These are phyloP conservation scores for Sarcophaga carnaria DNA, from an alignment of 2,888 invertebrate genomes.

Conservation along the genomic window DNA sequence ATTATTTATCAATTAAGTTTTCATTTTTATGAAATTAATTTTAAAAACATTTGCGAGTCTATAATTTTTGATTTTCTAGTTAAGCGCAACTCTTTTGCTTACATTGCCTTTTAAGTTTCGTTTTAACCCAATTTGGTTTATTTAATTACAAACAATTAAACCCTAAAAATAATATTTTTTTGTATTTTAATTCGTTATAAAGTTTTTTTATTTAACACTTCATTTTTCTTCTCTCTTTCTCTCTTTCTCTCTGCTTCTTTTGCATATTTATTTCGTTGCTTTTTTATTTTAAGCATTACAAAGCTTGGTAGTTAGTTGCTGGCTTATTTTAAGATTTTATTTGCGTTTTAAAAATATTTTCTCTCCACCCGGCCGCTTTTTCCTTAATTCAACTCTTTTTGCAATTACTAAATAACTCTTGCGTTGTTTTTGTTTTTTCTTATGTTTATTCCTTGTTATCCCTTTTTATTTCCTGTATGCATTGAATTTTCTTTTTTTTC, in stretches of 20 bases:
- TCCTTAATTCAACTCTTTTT: neutral
- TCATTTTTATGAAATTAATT: too few species aligned
- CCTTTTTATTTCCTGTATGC: conserved; percentile 33
- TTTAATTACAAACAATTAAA: neutral
- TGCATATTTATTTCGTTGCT: neutral
- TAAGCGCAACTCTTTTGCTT: neutral
- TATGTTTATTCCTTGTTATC: neutral
- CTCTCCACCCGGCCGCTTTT: too few species aligned
- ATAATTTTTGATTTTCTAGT: neutral
- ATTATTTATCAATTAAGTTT: too few species aligned
- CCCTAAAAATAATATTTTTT: neutral
- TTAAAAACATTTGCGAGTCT: too few species aligned
- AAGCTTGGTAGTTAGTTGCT: neutral
- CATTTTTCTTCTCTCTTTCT: neutral
- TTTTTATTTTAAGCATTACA: conserved; percentile 10
- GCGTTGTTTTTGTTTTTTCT: neutral
- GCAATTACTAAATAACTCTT: conserved; percentile 38
- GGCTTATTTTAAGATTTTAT: conserved; percentile 17
- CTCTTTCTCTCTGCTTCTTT: neutral
- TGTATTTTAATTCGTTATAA: neutral
- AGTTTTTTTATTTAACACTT: neutral
- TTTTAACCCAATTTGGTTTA: neutral
- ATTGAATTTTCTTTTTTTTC: conserved; percentile 15
- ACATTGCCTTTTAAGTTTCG: neutral
- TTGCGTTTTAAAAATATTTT: conserved; percentile 18